A percentile compares a stretch with the other conserved stretches of the same genome.
These are phyloP conservation scores for Paguma larvata DNA, from an alignment of 2,797 vertebrate genomes.

Conservation along the genomic window DNA sequence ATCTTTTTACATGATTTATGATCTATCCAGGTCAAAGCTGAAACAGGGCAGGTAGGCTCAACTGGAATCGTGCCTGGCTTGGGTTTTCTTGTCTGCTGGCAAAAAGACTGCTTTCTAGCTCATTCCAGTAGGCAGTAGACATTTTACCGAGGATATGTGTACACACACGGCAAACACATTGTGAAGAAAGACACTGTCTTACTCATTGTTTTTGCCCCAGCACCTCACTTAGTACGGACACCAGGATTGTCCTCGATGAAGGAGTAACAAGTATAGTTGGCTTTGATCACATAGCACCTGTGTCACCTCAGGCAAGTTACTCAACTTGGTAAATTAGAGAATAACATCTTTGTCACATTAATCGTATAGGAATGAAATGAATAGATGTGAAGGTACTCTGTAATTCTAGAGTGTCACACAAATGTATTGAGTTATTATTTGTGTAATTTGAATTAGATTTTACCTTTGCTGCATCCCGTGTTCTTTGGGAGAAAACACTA, in stretches of 20 bases:
- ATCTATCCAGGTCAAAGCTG: neutral
- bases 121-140: neutral
- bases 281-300: neutral
- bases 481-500: neutral
- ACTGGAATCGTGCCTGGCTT: neutral
- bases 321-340: constrained; percentile 14
- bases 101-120: neutral
- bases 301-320: neutral
- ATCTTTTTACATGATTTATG: neutral
- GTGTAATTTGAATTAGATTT: neutral
- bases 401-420: neutral
- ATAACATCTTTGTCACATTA: neutral
- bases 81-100: constrained; percentile 22
- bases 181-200: neutral
- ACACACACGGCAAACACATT: neutral
- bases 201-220: neutral
- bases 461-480: neutral
- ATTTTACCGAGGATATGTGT: neutral
- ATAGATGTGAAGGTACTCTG: neutral
- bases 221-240: neutral
- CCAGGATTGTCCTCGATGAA: neutral
- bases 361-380: neutral
- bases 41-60: neutral
- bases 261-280: neutral
- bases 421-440: neutral